Evolutionary conservation across 1,140 invertebrate species (phyloP).

Genomic region (Zelostemma sp.): DNA sequence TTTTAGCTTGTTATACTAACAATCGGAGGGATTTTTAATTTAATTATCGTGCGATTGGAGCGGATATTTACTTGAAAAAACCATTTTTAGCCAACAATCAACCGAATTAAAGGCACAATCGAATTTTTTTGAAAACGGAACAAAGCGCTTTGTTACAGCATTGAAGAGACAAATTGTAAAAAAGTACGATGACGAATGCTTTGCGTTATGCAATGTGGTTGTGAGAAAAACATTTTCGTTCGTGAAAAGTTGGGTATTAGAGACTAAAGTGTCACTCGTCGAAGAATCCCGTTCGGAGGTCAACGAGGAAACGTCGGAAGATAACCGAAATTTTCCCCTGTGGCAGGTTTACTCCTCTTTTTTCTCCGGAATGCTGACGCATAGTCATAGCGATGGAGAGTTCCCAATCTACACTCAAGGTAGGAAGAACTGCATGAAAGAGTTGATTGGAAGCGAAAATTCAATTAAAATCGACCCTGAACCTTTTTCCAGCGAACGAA

Average conservation of each 20-base stretch:
- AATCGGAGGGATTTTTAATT: no score
- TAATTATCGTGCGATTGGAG: no score
- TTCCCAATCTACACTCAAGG: slow-evolving; percentile 79
- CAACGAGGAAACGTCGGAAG: slow-evolving; percentile 57
- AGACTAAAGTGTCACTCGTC: slow-evolving; percentile 54
- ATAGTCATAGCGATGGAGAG: slow-evolving; percentile 84
- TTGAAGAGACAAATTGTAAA: slow-evolving; percentile 16
- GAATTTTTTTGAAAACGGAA: no score
- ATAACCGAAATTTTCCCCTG: slow-evolving; percentile 55
- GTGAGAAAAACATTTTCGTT: slow-evolving; percentile 12
- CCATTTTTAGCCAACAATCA: no score
- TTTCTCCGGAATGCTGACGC: slow-evolving; percentile 79
- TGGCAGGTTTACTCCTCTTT: slow-evolving; percentile 64
- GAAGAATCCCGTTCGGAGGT: slow-evolving; percentile 53
- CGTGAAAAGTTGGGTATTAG: slow-evolving; percentile 16
- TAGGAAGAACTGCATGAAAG: slow-evolving; percentile 30
- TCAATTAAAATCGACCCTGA: no score
- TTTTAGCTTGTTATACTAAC: no score
- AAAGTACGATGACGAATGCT: slow-evolving; percentile 6
- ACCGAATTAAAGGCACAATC: no score
- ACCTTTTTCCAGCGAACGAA: no score
- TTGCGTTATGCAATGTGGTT: not conserved
- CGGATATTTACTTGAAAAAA: no score
- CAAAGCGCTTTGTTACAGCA: no score
- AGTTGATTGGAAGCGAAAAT: no score